Conservation (phyloP, 2,113 vertebrate species). For the Brachyistius frenatus region DNA sequence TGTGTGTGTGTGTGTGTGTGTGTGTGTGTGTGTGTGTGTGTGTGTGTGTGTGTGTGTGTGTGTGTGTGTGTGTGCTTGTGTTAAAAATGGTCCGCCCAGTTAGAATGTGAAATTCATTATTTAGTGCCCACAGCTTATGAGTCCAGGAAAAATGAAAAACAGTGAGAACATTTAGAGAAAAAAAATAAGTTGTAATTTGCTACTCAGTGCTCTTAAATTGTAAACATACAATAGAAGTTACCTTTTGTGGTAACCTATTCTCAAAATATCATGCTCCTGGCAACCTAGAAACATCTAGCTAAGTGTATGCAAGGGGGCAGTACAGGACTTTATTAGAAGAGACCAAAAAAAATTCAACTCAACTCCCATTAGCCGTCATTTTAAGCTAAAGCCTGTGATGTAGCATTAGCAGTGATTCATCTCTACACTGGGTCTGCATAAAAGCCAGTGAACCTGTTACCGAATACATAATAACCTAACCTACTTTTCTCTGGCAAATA, state of each 20-base stretch:
- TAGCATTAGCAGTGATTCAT: slow-evolving; percentile 41
- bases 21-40: slow-evolving; percentile 2
- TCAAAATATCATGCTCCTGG: slow-evolving; percentile 1
- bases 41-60: background rate
- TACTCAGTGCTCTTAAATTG: slow-evolving; percentile 2
- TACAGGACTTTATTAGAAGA: slow-evolving; percentile 60
- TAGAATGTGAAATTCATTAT: slow-evolving; percentile 79
- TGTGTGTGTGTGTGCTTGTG: slow-evolving; percentile 8
- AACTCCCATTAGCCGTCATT: slow-evolving; percentile 28
- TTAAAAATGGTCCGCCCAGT: slow-evolving; percentile 76
- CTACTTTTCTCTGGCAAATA: slow-evolving; percentile 48
- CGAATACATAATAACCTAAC: slow-evolving; percentile 44
- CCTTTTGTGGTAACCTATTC: slow-evolving; percentile 3
- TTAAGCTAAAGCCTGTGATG: slow-evolving; percentile 42
- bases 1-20: background rate
- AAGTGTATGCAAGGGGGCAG: slow-evolving; percentile 40
- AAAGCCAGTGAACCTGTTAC: slow-evolving; percentile 24
- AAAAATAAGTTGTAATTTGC: background rate
- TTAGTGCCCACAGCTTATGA: slow-evolving; percentile 51
- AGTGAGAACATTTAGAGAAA: slow-evolving; percentile 23
- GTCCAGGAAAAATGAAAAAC: background rate
- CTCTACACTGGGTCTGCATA: background rate
- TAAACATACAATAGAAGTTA: slow-evolving; percentile 19
- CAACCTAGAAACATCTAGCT: background rate
- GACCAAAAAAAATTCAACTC: slow-evolving; percentile 22